phyloP scores from a whole-genome alignment of 2,797 vertebrate species.

The Arremon aurantiirostris region DNA sequence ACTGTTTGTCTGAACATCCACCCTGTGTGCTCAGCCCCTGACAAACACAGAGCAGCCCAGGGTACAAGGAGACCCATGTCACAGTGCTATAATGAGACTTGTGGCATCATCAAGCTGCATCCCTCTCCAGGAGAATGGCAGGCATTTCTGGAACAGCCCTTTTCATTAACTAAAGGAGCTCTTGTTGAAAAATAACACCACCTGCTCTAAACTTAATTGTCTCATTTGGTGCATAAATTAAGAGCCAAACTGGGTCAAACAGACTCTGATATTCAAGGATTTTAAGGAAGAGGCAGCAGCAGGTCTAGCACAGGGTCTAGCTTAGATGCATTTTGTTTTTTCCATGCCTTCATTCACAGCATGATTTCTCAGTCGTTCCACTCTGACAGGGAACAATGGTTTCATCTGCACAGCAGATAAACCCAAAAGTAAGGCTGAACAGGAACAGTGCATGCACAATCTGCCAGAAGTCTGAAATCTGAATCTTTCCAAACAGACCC shows the following conservation, averaged over 20 bases:
- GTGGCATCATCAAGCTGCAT: not conserved
- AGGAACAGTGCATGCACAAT: rapidly evolving
- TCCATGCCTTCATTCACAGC: not conserved
- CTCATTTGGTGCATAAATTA: not conserved
- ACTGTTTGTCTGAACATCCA: slow-evolving; percentile 24
- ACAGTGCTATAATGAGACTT: not conserved
- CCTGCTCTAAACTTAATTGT: not conserved
- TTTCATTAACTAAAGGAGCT: not conserved
- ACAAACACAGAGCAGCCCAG: not conserved
- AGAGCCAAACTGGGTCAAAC: not conserved
- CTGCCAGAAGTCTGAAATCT: not conserved
- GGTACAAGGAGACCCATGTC: not conserved
- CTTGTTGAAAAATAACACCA: not conserved
- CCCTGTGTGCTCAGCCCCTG: not conserved
- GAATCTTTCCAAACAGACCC: not conserved
- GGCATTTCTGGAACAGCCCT: not conserved
- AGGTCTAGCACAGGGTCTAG: not conserved
- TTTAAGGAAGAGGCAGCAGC: not conserved
- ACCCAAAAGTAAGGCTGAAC: not conserved
- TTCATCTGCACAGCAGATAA: not conserved
- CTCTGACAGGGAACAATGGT: not conserved
- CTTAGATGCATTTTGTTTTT: not conserved
- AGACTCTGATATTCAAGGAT: not conserved
- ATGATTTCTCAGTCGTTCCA: not conserved
- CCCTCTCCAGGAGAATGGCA: not conserved